Conservation (phyloP, 2,888 invertebrate genomes). For the Conus canariensis region DNA sequence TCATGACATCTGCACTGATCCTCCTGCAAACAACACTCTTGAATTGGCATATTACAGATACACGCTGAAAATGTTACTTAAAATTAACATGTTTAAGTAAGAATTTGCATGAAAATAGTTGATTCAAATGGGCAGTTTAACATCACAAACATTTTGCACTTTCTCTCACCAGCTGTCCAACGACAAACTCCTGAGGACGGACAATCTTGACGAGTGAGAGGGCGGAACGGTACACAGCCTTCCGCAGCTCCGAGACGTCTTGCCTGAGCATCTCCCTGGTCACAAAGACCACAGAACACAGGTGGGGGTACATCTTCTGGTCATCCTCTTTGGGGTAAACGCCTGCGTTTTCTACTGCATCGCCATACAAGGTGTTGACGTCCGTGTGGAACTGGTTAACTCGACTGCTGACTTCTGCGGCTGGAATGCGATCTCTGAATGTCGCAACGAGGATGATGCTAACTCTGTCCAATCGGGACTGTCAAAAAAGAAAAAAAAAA, state of each 20-base stretch:
- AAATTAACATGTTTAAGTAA: too few species aligned
- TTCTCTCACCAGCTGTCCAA: constrained; percentile 36
- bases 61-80: too few species aligned
- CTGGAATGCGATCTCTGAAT: constrained; percentile 62
- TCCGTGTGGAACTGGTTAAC: constrained; percentile 50
- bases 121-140: too few species aligned
- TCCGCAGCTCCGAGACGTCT: neutral
- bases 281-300: constrained; percentile 8
- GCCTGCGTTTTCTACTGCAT: neutral
- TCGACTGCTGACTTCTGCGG: constrained; percentile 46
- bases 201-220: neutral
- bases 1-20: too few species aligned
- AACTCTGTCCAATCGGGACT: constrained; percentile 66
- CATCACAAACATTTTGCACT: too few species aligned
- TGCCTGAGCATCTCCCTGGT: neutral
- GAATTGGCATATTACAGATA: too few species aligned
- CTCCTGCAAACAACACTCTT: too few species aligned
- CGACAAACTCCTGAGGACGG: neutral
- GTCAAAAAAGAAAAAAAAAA: constrained; percentile 28
- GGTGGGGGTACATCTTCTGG: constrained; percentile 30
- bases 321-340: constrained; percentile 38
- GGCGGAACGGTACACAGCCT: constrained; percentile 9
- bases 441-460: constrained; percentile 69
- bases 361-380: constrained; percentile 45
- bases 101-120: too few species aligned